These are phyloP conservation scores for Echiichthys vipera DNA, from an alignment of 2,797 vertebrate genomes.

Conservation along the genomic window DNA sequence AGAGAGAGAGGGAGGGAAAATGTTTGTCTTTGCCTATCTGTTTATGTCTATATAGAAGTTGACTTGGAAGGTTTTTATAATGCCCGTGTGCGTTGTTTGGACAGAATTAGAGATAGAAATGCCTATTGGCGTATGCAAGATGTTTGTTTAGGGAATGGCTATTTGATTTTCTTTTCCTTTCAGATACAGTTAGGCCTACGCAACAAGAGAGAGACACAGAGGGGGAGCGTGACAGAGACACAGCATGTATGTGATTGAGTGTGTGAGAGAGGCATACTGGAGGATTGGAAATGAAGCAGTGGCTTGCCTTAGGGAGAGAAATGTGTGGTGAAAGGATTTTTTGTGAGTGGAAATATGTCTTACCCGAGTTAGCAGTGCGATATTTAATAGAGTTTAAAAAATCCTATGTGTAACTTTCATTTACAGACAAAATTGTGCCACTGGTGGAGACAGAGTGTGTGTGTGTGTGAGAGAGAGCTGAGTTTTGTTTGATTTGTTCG, in stretches of 20 bases:
- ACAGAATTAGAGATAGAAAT: conserved; percentile 37
- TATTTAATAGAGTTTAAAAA: conserved; percentile 11
- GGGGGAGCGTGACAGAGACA: conserved; percentile 26
- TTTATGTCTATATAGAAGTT: conserved; percentile 37
- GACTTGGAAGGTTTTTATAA: conserved; percentile 41
- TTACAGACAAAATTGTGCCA: conserved; percentile 19
- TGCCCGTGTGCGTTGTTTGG: conserved; percentile 35
- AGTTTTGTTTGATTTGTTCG: conserved; percentile 55
- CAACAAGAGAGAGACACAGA: conserved; percentile 34
- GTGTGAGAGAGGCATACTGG: conserved; percentile 22
- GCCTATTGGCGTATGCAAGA: conserved; percentile 48
- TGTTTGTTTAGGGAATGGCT: conserved; percentile 63
- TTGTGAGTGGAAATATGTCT: conserved; percentile 11
- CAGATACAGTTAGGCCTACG: conserved; percentile 25
- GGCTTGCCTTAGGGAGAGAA: conserved; percentile 7
- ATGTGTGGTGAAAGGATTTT: conserved; percentile 12
- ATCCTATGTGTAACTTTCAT: conserved; percentile 1
- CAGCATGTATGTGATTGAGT: conserved; percentile 35
- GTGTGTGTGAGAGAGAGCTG: conserved; percentile 10
- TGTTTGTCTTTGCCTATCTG: conserved; percentile 32
- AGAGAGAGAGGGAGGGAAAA: neutral
- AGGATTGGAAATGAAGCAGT: conserved; percentile 40
- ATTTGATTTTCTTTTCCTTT: conserved; percentile 42
- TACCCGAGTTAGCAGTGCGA: neutral
- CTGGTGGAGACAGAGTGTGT: conserved; percentile 3